Conservation (phyloP, 2,113 vertebrate species). For the Anoplopoma fimbria region DNA sequence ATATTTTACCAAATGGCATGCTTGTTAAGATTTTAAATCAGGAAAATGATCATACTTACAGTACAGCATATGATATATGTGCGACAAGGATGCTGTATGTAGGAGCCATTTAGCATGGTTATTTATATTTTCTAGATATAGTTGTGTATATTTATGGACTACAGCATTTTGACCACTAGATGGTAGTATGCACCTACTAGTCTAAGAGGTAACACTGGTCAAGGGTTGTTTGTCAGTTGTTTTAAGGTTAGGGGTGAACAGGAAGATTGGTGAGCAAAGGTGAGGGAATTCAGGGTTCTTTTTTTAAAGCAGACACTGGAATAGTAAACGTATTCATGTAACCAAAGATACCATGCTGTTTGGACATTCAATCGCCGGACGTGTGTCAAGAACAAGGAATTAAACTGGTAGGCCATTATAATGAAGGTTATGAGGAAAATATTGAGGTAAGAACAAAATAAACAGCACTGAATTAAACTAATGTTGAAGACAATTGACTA, state of each 20-base stretch:
- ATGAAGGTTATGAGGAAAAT: background rate
- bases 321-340: background rate
- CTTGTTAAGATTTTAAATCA: conserved; percentile 31
- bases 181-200: background rate
- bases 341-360: background rate
- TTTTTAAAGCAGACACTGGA: background rate
- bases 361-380: background rate
- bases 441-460: background rate
- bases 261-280: background rate
- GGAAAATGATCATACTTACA: background rate
- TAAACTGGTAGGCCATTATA: background rate
- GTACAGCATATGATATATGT: background rate
- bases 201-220: background rate
- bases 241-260: background rate
- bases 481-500: background rate
- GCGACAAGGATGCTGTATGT: background rate
- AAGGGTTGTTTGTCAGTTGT: background rate
- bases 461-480: background rate
- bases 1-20: conserved; percentile 38
- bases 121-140: background rate
- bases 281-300: background rate
- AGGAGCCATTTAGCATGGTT: background rate
- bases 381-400: background rate
- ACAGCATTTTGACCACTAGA: background rate
- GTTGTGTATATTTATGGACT: background rate